Evolutionary conservation across 2,797 vertebrate species (phyloP).

Genomic region (Triplophysa bombifrons): DNA sequence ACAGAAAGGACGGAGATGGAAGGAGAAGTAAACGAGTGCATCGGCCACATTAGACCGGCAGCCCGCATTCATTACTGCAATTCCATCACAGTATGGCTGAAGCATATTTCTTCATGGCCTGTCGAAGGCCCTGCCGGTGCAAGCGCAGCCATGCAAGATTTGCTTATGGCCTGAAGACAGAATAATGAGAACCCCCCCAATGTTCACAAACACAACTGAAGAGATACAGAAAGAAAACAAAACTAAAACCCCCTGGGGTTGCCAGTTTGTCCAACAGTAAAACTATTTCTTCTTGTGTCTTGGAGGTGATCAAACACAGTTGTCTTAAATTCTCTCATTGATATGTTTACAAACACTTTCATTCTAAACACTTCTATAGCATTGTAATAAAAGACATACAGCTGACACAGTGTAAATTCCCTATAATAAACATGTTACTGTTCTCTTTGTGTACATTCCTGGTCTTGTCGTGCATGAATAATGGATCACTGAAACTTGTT

Average conservation of each 20-base stretch:
- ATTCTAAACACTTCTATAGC: background rate
- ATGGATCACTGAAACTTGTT: background rate
- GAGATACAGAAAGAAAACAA: background rate
- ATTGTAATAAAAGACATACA: background rate
- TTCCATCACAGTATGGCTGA: constrained; percentile 71
- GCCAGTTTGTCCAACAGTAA: background rate
- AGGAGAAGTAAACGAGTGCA: constrained; percentile 46
- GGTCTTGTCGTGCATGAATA: background rate
- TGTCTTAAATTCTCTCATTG: background rate
- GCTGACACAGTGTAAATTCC: too few relatives aligned
- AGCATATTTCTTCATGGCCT: constrained; percentile 62
- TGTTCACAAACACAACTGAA: background rate
- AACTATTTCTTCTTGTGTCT: background rate
- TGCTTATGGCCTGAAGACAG: constrained; percentile 54
- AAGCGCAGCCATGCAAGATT: constrained; percentile 62
- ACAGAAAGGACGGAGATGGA: constrained; percentile 48
- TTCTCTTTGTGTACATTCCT: background rate
- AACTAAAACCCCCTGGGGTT: background rate
- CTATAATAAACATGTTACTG: background rate
- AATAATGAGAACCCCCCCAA: constrained; percentile 69
- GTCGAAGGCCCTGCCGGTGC: constrained; percentile 49
- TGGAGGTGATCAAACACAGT: background rate
- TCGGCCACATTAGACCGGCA: background rate
- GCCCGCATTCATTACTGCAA: constrained; percentile 68
- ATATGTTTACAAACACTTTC: background rate